These are phyloP conservation scores for Alaudala cheleensis DNA, from an alignment of 2,113 vertebrate genomes.

Conservation along the genomic window DNA sequence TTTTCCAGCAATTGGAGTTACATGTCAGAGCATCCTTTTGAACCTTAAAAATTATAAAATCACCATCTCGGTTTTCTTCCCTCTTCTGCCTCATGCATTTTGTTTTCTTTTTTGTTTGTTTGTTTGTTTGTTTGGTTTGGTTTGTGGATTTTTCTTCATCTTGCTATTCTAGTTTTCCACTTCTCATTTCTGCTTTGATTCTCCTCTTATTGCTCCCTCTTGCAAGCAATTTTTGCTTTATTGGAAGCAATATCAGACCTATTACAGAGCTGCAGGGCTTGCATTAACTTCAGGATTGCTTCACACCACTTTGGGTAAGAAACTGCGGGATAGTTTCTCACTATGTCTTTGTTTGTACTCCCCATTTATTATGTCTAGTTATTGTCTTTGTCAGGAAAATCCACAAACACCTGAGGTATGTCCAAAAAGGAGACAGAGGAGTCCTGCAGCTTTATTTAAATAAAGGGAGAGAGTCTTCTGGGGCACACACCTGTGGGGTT, in stretches of 20 bases:
- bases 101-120: not conserved
- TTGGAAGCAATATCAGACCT: not conserved
- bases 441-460: not conserved
- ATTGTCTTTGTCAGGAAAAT: not conserved
- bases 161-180: not conserved
- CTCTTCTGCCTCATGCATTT: not conserved
- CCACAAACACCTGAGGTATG: not conserved
- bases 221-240: slow-evolving; percentile 38
- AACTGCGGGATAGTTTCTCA: not conserved
- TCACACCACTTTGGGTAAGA: not conserved
- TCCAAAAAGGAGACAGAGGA: not conserved
- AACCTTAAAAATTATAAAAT: not conserved
- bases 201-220: not conserved
- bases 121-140: not conserved
- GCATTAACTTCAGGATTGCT: not conserved
- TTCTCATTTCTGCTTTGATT: not conserved
- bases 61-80: not conserved
- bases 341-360: not conserved
- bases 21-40: not conserved
- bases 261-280: slow-evolving; percentile 8
- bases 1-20: not conserved
- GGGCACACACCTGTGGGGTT: rapidly evolving
- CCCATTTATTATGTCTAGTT: not conserved
- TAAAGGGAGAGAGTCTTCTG: not conserved
- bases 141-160: not conserved